Evolutionary conservation across 1,140 invertebrate genomes (phyloP).

Genomic region (Lysiphlebus fabarum): DNA sequence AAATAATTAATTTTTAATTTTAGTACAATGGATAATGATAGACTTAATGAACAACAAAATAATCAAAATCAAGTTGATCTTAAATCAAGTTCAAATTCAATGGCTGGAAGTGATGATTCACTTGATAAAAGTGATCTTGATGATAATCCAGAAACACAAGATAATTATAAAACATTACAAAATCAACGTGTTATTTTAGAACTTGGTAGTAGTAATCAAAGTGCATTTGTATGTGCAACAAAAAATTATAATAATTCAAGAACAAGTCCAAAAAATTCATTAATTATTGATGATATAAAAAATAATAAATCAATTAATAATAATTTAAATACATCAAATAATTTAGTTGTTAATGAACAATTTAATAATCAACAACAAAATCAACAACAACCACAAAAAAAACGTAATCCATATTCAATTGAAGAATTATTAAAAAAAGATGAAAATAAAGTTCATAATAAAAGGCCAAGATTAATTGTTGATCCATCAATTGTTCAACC

Average conservation of each 20-base stretch:
- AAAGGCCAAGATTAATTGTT: conserved; percentile 41
- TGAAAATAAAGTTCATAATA: conserved; percentile 52
- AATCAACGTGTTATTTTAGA: conserved; percentile 44
- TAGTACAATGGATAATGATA: conserved; percentile 55
- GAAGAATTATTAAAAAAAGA: conserved; percentile 81
- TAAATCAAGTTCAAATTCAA: conserved; percentile 53
- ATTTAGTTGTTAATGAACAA: conserved; percentile 24
- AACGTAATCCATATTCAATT: conserved; percentile 81
- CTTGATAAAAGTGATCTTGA: conserved; percentile 61
- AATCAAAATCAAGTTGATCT: conserved; percentile 41
- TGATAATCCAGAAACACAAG: conserved; percentile 52
- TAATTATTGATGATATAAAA: conserved; percentile 24
- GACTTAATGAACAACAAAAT: conserved; percentile 55
- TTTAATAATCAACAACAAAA: conserved; percentile 33
- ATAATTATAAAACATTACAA: conserved; percentile 46
- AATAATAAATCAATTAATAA: conserved; percentile 23
- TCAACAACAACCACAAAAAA: conserved; percentile 52
- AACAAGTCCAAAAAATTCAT: conserved; percentile 30
- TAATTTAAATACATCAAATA: conserved; percentile 24
- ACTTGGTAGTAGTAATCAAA: conserved; percentile 44
- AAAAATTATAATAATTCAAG: conserved; percentile 36
- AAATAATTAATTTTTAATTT: conserved; percentile 18
- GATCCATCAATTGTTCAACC: conserved; percentile 48
- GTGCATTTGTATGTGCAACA: conserved; percentile 41
- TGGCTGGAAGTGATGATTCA: conserved; percentile 63